Evolutionary conservation across 2,888 invertebrate genomes (phyloP), one percentile per base, ranked within the genome.

Genomic region (Leptinotarsa juncta): DNA sequence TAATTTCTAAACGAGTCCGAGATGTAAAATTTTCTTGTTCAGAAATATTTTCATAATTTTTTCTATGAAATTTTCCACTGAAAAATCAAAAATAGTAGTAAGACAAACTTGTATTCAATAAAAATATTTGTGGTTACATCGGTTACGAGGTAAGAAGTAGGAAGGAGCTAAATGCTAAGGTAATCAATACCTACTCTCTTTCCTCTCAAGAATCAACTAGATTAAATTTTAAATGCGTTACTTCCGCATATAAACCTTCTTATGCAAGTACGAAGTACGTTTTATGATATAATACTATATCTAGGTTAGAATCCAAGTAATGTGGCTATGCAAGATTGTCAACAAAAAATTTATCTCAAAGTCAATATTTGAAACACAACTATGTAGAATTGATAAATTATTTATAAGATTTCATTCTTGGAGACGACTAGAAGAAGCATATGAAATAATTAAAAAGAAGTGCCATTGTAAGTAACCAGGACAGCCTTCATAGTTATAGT

Each of bases 391-490:
- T 72, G 53, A 70, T 55, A 60, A 70, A 66, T 73, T 62, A 67
- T 32, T 65, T 32, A 55, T 73, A 55, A 74, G 82, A 77, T 83
- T 79, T 75, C 84, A 83, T 84, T 86, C 86, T 75, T 78, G 76
- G 65, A 78, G 81, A 51, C 80, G 84, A 48, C 79, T 88, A 76
- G 86, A 88, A 79, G 91, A 91, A 84, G 92, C 93, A 4, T 94
- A 94, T 86, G 89, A 90, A 82, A 89, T 90, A 83, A 91, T 92
- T 23, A 93, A 92, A 88, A 88, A 91, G 75, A 93, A 93, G 89
- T 94, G 93, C 88, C 90, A 91, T 89, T 94, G 94, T 94, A 90
- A 92, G 93, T 91, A 50, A 48, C 49, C 23, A 55, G 32, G 49
- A 66, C 23, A 23, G 26, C n/a, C 18, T 53, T 20, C 67, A 32